Conservation (phyloP, 2,888 invertebrate species). For the Trachelus stipa region DNA sequence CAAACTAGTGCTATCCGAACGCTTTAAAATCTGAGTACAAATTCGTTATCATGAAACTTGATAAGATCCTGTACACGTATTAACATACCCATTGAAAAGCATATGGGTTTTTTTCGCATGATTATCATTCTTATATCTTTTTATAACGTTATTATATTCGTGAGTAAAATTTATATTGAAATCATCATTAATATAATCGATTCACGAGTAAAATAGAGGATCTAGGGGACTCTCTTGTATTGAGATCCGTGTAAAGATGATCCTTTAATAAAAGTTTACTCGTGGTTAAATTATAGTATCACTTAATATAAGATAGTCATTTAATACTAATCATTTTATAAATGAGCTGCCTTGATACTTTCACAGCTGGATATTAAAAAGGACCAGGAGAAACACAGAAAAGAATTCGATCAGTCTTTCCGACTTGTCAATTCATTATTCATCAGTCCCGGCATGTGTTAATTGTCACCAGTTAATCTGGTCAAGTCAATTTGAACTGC, state of each 20-base stretch:
- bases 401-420: neutral
- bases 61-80: neutral
- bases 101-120: neutral
- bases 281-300: neutral
- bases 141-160: neutral
- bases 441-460: neutral
- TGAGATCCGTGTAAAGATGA: neutral
- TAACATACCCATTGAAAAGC: neutral
- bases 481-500: neutral
- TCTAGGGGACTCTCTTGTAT: neutral
- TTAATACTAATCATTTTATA: neutral
- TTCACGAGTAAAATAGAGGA: neutral
- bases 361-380: neutral
- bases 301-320: neutral
- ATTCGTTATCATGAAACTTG: neutral
- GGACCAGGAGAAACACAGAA: neutral
- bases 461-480: neutral
- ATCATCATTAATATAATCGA: neutral
- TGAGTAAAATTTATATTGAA: neutral
- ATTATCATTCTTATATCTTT: neutral
- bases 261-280: neutral
- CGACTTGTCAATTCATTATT: neutral
- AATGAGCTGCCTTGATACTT: neutral
- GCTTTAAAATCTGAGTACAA: neutral
- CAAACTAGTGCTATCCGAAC: neutral